Percentiles rank a stretch among this genome's conserved stretches.
These are phyloP conservation scores for Cheilosia impressa DNA, from an alignment of 2,888 invertebrate species.

Conservation along the genomic window DNA sequence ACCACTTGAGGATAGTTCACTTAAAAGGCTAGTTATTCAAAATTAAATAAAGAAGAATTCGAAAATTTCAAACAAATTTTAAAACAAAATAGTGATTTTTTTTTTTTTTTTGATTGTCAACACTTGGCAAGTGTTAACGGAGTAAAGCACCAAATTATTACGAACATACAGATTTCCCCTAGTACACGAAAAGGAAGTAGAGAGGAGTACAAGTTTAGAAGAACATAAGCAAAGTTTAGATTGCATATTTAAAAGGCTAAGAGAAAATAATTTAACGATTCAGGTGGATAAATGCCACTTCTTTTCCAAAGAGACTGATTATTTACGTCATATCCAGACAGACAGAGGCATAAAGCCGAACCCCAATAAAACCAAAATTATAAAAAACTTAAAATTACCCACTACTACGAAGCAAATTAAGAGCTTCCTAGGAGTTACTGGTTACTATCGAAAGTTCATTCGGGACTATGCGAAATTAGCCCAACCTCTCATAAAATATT, in stretches of 20 bases:
- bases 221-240: conserved; percentile 23
- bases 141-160: conserved; percentile 38
- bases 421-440: neutral
- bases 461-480: too few relatives aligned
- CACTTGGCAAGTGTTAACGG: conserved; percentile 33
- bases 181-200: conserved; percentile 29
- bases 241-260: conserved; percentile 40
- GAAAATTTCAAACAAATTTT: neutral
- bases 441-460: too few relatives aligned
- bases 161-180: conserved; percentile 44
- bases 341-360: conserved; percentile 21
- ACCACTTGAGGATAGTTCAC: conserved; percentile 13
- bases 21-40: conserved; percentile 10
- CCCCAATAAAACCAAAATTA: conserved; percentile 18
- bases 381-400: conserved; percentile 23
- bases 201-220: conserved; percentile 23
- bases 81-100: too few relatives aligned
- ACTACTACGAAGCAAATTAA: conserved; percentile 31
- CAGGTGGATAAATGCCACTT: conserved; percentile 36
- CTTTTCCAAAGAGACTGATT: conserved; percentile 36
- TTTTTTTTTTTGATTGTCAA: conserved; percentile 23
- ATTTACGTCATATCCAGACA: conserved; percentile 25
- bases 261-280: conserved; percentile 37
- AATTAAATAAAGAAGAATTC: neutral
- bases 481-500: too few relatives aligned